These are phyloP conservation scores for Hypselothyrea guttata DNA, from an alignment of 2,888 invertebrate species.

Conservation along the genomic window DNA sequence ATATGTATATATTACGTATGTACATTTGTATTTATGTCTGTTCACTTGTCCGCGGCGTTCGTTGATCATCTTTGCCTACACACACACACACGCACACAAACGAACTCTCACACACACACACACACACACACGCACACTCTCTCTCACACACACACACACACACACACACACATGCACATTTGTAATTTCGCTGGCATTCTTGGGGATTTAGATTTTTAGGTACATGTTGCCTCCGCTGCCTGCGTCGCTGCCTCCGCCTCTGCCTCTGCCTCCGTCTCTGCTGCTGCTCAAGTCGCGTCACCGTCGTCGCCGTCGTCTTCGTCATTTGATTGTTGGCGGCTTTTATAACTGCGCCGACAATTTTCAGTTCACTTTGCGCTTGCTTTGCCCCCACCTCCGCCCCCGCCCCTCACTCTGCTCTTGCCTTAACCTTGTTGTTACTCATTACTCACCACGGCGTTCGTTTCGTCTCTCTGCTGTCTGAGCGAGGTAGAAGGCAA, in stretches of 20 bases:
- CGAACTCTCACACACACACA: background rate
- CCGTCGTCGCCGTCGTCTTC: conserved; percentile 21
- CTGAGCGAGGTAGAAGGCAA: too few species aligned
- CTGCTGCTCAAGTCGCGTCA: conserved; percentile 18
- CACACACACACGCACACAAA: conserved; percentile 12
- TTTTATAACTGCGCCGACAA: conserved; percentile 55
- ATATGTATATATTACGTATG: conserved; percentile 17
- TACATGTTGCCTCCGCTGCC: conserved; percentile 24
- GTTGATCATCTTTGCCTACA: conserved; percentile 52
- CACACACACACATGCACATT: conserved; percentile 16
- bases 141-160: too few species aligned
- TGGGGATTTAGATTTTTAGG: conserved; percentile 55
- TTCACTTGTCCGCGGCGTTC: conserved; percentile 50
- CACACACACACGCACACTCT: conserved; percentile 20
- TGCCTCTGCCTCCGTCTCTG: conserved; percentile 17
- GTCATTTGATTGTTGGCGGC: conserved; percentile 61
- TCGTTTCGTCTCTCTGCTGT: conserved; percentile 40
- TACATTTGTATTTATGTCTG: conserved; percentile 21
- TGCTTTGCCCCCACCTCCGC: too few species aligned
- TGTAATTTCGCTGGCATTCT: conserved; percentile 53
- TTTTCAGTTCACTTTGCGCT: conserved; percentile 60
- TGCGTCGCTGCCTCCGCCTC: conserved; percentile 17
- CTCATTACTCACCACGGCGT: conserved; percentile 59
- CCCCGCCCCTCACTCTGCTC: too few species aligned
- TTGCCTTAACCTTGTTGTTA: conserved; percentile 34